Conservation (phyloP, 2,113 vertebrate species). For the Ginglymostoma cirratum region DNA sequence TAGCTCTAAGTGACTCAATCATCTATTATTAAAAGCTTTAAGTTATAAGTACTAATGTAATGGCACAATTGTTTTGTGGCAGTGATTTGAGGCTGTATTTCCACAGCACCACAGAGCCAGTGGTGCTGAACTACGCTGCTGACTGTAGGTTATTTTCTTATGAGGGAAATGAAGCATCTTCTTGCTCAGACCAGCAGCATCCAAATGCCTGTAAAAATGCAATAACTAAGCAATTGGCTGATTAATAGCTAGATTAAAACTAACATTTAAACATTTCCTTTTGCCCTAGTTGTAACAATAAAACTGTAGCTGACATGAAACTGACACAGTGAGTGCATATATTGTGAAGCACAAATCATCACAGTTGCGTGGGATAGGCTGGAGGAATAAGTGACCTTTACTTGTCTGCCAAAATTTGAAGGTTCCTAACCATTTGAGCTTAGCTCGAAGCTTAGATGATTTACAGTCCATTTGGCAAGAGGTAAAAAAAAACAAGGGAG, state of each 20-base stretch:
- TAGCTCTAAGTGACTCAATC: not conserved
- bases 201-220: not conserved
- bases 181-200: not conserved
- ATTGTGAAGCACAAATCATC: not conserved
- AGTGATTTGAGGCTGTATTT: not conserved
- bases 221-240: not conserved
- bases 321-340: not conserved
- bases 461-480: too few relatives aligned
- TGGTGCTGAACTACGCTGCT: not conserved
- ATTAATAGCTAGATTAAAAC: not conserved
- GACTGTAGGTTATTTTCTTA: not conserved
- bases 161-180: not conserved
- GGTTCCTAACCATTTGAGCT: not conserved
- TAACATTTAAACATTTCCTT: not conserved
- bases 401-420: not conserved
- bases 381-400: not conserved
- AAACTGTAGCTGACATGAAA: not conserved
- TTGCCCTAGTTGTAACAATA: not conserved
- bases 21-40: slow-evolving; percentile 1
- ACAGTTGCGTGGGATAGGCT: not conserved
- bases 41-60: not conserved
- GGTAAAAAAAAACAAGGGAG: too few relatives aligned
- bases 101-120: not conserved
- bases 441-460: too few relatives aligned
- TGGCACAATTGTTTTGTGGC: not conserved